Conservation (phyloP, 2,888 invertebrate species). For the Cosmia trapezina region DNA sequence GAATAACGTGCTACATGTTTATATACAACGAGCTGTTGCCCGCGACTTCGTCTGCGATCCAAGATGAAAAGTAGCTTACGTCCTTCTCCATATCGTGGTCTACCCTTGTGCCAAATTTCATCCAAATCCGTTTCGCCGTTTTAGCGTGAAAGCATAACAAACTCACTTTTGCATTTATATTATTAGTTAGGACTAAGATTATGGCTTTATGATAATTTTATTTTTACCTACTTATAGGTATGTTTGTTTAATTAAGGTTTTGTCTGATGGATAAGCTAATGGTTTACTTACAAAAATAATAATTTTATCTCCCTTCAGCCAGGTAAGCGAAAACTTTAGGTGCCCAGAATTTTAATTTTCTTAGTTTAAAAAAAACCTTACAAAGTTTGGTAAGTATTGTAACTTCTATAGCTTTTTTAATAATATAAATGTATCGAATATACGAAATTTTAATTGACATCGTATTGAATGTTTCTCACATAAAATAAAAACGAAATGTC, state of each 20-base stretch:
- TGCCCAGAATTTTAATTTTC: not conserved
- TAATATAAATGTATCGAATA: not conserved
- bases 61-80: too few relatives aligned
- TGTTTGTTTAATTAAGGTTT: not conserved
- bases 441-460: not conserved
- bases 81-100: too few relatives aligned
- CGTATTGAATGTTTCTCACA: not conserved
- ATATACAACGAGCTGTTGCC: too few relatives aligned
- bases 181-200: not conserved
- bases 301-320: not conserved
- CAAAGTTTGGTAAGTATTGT: not conserved
- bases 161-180: too few relatives aligned
- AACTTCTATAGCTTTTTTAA: not conserved
- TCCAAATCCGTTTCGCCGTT: too few relatives aligned
- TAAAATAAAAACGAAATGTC: not conserved
- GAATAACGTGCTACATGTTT: slow-evolving; percentile 1
- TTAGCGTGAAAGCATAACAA: too few relatives aligned
- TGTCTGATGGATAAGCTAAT: not conserved
- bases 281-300: not conserved
- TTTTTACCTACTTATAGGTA: not conserved
- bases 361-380: not conserved
- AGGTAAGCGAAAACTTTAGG: too few relatives aligned
- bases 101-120: too few relatives aligned
- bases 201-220: not conserved
- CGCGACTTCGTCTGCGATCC: too few relatives aligned